Evolutionary conservation across 2,888 invertebrate species (phyloP), one percentile per base, ranked within the genome.

Genomic region (Zelleria hepariella): DNA sequence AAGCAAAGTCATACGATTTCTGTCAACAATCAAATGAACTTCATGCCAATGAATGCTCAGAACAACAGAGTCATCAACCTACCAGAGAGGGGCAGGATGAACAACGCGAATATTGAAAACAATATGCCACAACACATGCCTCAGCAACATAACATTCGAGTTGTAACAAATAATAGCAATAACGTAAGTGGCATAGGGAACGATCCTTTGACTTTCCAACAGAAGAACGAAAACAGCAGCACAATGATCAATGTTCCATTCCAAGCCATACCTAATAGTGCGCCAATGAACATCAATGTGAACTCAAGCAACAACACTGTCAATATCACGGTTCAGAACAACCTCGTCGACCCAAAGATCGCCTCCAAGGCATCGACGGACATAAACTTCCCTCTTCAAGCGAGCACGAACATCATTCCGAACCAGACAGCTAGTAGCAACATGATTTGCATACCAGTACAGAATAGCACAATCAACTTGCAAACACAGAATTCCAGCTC

Each of bases 231-330:
- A 69, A 81, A 70, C 58, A 82, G 68, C 60, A 74, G 82, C 25
- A 89, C 89, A 23, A 88, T 88, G 79, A 89, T 89, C 57, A 89
- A 88, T 65, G 86, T 89, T 27, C 89, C 89, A 0, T 89, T 89
- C 72, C 89, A 89, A 72, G 81, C 87, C 2, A 87, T 89, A 69
- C 88, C 87, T 5, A 89, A 89, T 62, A 89, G 86, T 64, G 87
- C 88, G 51, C 88, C 88, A 1, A 88, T 88, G 88, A 88, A 88
- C 65, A 88, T 88, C 47, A 88, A 88, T 61, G 88, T 88, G 0
- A 88, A 88, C 65, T 89, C 89, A 1, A 86, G 89, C 63, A 88
- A 88, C 65, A 88, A 88, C 63, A 86, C 89, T 18, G 86, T 88
- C 0, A 87, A 88, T 60, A 88, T 88, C 48, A 88, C 88, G 5